Base-by-base conservation (phyloP, 2,888 invertebrate genomes). In the Opisthograptis luteolata region DNA sequence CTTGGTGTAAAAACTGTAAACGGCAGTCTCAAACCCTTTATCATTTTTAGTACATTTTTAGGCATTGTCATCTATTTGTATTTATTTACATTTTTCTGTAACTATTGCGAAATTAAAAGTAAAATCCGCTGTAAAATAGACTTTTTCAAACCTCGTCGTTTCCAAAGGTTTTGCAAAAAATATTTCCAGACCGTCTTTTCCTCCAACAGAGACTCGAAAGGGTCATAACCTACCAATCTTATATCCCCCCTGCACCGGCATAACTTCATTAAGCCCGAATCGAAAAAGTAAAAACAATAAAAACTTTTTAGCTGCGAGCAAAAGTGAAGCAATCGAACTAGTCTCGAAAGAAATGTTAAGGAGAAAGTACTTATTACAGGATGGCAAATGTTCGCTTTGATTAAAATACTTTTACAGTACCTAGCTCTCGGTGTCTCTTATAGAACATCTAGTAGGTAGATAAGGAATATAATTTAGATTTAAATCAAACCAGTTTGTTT, bases 271-370 rank as follows among this genome's bases (percentile, higher is more conserved):
- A 63, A 57, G 49, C 41, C 61, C 44, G 62, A 72, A 69, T 66
- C 56, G 65, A 67, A 70, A 68, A 71, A 70, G 60, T 61, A 66
- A 64, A 64, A 70, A 72, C 67, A 72, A 70, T 70, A 69, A 65
- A 65, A 70, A 72, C 63, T 69, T 70, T 69, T 66, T 54, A 60
- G 63, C 60, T 62, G 19, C 40, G 43, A 66, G 61, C 64, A 65
- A 66, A 75, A 69, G 69, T 73, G 71, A 73, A 74, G 68, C 64
- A 58, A 70, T 75, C 55, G 66, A 67, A 69, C 66, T 69, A 70
- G 64, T 57, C 55, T 61, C 58, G 46, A 66, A 71, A 71, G 64
- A 60, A 58, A 68, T 68, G 57, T 63, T 64, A 70, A 65, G 58
- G 64, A 62, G 71, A 77, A 76, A 73, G 71, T 71, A 66, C 64